Evolutionary conservation across 2,888 invertebrate genomes (phyloP).

Genomic region (Venusia cambrica): DNA sequence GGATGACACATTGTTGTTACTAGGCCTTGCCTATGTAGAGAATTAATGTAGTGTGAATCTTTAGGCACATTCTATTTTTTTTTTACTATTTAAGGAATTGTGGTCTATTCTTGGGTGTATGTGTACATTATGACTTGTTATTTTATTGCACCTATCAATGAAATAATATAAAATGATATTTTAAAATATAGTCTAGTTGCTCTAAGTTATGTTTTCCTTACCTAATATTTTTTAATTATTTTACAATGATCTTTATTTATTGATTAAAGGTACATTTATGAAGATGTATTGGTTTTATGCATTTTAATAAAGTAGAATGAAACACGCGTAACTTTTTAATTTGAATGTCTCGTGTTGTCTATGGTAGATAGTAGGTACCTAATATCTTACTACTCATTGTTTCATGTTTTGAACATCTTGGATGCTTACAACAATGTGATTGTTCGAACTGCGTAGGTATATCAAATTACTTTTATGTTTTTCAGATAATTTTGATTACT

Average conservation of each 20-base stretch:
- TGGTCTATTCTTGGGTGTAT: conserved; percentile 23
- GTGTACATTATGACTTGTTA: conserved; percentile 21
- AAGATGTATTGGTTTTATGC: conserved; percentile 44
- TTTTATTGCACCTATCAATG: conserved; percentile 10
- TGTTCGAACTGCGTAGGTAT: too few species aligned
- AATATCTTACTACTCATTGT: too few species aligned
- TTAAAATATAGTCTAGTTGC: conserved; percentile 15
- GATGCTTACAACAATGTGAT: too few species aligned
- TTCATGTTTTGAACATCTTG: too few species aligned
- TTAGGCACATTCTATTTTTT: conserved; percentile 25
- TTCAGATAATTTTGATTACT: too few species aligned
- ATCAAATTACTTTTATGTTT: too few species aligned
- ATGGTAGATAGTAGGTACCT: too few species aligned
- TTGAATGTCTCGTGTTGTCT: too few species aligned
- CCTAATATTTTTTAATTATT: conserved; percentile 24
- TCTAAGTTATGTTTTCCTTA: conserved; percentile 21
- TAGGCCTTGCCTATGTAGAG: conserved; percentile 7
- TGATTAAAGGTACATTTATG: conserved; percentile 35
- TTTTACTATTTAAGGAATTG: conserved; percentile 24
- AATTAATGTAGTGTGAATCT: conserved; percentile 10
- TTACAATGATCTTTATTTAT: conserved; percentile 15
- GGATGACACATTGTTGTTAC: conserved; percentile 1
- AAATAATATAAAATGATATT: conserved; percentile 14
- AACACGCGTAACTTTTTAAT: too few species aligned
- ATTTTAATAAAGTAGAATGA: too few species aligned